Base-by-base conservation (phyloP, 2,888 invertebrate species). In the Leucophenga maculata region DNA sequence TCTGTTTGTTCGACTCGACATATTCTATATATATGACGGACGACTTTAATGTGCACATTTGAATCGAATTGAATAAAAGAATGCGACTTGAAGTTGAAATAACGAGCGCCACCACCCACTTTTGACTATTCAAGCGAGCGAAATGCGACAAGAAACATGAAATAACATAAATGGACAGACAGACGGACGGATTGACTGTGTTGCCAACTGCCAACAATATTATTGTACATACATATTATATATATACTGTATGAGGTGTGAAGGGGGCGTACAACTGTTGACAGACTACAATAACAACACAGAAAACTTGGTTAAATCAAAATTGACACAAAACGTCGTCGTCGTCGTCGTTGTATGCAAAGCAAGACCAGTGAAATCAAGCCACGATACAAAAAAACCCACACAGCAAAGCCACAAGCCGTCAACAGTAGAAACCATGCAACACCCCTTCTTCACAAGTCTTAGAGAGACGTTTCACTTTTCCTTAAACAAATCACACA, bases 281-380 rank as follows among this genome's bases (percentile, higher is more conserved):
- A 77, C 80, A 78, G 75, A 65, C 65, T 69, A 74, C 64, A 70
- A 32, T 6, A 18, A n/a, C 16, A 52, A 52, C 52, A 77, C 74
- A 70, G 70, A 68, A 79, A 79, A 70, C 75, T 79, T 79, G 79
- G 80, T 79, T 80, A 80, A 79, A 79, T 79, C 78, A 79, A 79
- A 82, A 82, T 79, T 82, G 82, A 79, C 79, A 79, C 80, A 39
- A 39, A 39, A 39, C 39, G 39, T 39, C 39, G 39, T 39, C 39
- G 39, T 39, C 39, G 39, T 39, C 39, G 39, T 39, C 39, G 39
- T 39, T 9, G 39, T 80, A 79, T 79, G 79, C 82, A 80, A 79
- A 78, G 80, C 69, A 60, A 60, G 26, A 26, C 11, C 31, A 60
- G 8, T 8, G 3, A 11, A 39, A 39, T 39, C 39, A 39, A 26